These are phyloP conservation scores for Coelopa frigida DNA, from an alignment of 1,140 invertebrate genomes.

Conservation along the genomic window DNA sequence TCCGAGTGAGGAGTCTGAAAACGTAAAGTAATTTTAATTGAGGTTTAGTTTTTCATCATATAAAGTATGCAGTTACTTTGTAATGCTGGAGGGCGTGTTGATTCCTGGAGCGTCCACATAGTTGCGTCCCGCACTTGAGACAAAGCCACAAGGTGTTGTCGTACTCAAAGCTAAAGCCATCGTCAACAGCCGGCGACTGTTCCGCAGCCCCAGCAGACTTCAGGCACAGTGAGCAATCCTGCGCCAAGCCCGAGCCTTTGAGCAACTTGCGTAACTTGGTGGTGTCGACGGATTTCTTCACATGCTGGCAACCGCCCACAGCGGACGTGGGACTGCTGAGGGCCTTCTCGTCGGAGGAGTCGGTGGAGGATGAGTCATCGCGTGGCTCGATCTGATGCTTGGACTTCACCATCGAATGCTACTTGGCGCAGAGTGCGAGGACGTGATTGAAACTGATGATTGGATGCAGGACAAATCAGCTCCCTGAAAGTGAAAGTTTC, in stretches of 20 bases:
- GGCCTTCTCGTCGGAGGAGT: slow-evolving; percentile 51
- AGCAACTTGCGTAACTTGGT: slow-evolving; percentile 56
- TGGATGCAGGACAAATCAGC: too few relatives aligned
- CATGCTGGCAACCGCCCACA: slow-evolving; percentile 56
- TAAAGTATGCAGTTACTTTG: slow-evolving; percentile 47
- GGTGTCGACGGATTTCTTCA: slow-evolving; percentile 61
- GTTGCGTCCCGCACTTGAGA: slow-evolving; percentile 64
- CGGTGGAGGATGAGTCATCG: slow-evolving; percentile 54
- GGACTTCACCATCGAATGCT: slow-evolving; percentile 53
- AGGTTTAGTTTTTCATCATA: too few relatives aligned
- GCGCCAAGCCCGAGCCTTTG: slow-evolving; percentile 49
- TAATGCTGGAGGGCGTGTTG: slow-evolving; percentile 73
- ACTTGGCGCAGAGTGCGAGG: too few relatives aligned
- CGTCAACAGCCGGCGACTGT: neutral
- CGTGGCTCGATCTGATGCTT: slow-evolving; percentile 58
- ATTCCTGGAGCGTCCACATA: slow-evolving; percentile 63
- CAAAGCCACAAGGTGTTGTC: slow-evolving; percentile 61
- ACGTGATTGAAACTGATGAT: too few relatives aligned
- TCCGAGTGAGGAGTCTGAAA: slow-evolving; percentile 61
- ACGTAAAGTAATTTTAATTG: slow-evolving; percentile 3
- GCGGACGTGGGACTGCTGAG: slow-evolving; percentile 31
- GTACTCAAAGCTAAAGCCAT: slow-evolving; percentile 55
- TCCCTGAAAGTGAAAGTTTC: too few relatives aligned
- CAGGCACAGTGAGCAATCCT: slow-evolving; percentile 57
- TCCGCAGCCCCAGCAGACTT: slow-evolving; percentile 30